Evolutionary conservation across 2,113 vertebrate species (phyloP).

Genomic region (Oncorhynchus mykiss): DNA sequence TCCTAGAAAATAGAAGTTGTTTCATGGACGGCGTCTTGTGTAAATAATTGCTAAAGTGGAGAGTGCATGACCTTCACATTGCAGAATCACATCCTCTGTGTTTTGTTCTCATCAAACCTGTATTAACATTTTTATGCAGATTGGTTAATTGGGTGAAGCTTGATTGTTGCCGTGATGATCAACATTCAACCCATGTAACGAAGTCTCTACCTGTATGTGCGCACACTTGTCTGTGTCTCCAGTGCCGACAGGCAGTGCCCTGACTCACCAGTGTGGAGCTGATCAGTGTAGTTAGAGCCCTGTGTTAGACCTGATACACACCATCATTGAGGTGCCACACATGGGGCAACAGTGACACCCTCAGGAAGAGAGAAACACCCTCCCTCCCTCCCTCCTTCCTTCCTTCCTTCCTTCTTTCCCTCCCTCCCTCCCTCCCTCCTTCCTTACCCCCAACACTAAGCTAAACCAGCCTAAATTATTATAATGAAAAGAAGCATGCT

Average conservation of each 20-base stretch:
- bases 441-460: constrained; percentile 30
- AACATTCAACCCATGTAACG: background rate
- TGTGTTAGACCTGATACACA: background rate
- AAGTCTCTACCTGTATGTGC: background rate
- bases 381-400: background rate
- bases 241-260: background rate
- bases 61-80: constrained; percentile 25
- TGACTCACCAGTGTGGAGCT: background rate
- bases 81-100: background rate
- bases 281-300: background rate
- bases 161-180: constrained; percentile 31
- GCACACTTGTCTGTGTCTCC: background rate
- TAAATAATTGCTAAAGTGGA: constrained; percentile 4
- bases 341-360: constrained; percentile 76
- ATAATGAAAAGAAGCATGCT: constrained; percentile 41
- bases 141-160: constrained; percentile 28
- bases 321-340: constrained; percentile 29
- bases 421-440: background rate
- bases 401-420: background rate
- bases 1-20: background rate
- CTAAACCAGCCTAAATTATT: constrained; percentile 42
- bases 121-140: constrained; percentile 30
- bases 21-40: constrained; percentile 10
- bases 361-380: constrained; percentile 58
- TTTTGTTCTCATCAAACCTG: background rate